These are phyloP conservation scores for Melierax canorus DNA, from an alignment of 2,113 vertebrate genomes.

Conservation along the genomic window DNA sequence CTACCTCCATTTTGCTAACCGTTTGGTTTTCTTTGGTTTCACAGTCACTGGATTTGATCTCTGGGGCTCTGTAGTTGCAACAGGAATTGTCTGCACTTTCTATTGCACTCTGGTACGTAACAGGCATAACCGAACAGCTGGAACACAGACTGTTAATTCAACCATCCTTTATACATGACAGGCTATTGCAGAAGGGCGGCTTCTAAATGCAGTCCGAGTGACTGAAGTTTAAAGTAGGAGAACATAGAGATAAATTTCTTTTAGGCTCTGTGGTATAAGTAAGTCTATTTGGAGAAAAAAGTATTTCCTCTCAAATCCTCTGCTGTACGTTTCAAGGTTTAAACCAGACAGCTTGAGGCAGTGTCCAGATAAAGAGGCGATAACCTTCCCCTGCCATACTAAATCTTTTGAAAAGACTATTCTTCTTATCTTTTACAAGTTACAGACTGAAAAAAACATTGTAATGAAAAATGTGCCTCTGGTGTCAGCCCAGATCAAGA, in stretches of 20 bases:
- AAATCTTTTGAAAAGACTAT: not conserved
- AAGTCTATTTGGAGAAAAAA: not conserved
- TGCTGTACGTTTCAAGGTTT: not conserved
- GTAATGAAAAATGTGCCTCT: not conserved
- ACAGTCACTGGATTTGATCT: conserved; percentile 88
- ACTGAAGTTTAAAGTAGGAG: not conserved
- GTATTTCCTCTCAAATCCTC: not conserved
- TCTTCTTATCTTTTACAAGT: not conserved
- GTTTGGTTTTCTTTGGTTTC: not conserved
- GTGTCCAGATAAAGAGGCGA: not conserved
- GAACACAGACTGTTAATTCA: not conserved
- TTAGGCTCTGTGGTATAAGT: not conserved
- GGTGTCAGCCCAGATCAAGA: not conserved
- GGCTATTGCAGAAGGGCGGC: not conserved
- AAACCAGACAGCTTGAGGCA: not conserved
- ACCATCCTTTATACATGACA: not conserved
- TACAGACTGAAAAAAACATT: not conserved
- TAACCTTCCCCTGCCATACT: not conserved
- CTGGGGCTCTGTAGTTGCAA: conserved; percentile 87
- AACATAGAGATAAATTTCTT: not conserved
- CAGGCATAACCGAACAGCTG: not conserved
- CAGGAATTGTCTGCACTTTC: conserved; percentile 87
- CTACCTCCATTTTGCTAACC: not conserved
- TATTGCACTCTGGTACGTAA: conserved; percentile 83
- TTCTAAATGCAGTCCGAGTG: not conserved